Conservation (phyloP, 2,888 invertebrate species). For the Dascillus cervinus region DNA sequence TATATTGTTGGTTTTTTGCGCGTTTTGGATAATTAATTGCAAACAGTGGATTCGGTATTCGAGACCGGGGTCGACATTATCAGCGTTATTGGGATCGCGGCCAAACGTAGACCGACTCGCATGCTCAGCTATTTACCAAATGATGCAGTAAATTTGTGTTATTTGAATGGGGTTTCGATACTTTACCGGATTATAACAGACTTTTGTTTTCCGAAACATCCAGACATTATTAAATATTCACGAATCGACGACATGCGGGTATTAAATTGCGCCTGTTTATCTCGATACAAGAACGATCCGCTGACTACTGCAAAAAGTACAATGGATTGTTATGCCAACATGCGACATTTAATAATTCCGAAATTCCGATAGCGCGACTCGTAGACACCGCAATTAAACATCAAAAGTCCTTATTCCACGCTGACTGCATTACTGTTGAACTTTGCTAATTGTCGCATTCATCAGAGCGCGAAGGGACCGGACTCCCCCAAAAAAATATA, state of each 20-base stretch:
- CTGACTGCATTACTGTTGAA: conserved; percentile 28
- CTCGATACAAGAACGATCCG: no score
- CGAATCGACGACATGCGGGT: no score
- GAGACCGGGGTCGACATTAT: conserved; percentile 30
- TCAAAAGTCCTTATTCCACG: conserved; percentile 24
- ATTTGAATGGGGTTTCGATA: conserved; percentile 24
- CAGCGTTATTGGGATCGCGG: conserved; percentile 31
- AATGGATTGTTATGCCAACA: no score
- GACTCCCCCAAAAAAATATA: no score
- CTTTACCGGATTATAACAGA: conserved; percentile 11
- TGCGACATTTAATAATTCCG: no score
- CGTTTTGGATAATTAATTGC: conserved; percentile 31
- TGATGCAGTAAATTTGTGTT: conserved; percentile 37
- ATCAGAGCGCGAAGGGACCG: no score
- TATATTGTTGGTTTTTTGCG: conserved; percentile 27
- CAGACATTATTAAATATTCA: conserved; percentile 12
- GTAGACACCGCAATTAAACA: conserved; percentile 21
- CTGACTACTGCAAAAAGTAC: no score
- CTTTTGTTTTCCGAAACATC: conserved; percentile 9
- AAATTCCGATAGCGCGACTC: conserved; percentile 19
- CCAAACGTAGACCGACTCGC: conserved; percentile 13
- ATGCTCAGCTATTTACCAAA: conserved; percentile 34
- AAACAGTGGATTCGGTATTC: conserved; percentile 31
- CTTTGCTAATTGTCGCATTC: conserved; percentile 29
- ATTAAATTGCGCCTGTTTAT: no score